Conservation (phyloP, 1,140 invertebrate species). For the Drosophila asahinai region DNA sequence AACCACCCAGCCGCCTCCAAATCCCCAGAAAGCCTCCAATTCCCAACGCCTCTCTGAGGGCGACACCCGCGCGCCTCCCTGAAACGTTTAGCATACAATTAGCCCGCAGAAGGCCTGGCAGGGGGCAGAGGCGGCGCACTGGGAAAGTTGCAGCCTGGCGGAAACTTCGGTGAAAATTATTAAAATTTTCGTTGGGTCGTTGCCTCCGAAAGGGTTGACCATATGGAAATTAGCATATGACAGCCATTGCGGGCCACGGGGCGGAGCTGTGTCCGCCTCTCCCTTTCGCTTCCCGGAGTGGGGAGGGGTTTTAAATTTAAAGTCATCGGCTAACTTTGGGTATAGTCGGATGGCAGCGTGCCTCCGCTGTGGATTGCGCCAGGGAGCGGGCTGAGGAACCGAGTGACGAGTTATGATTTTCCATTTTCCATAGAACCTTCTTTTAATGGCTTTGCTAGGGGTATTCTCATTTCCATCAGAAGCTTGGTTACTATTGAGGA, state of each 20-base stretch:
- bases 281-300: conserved; percentile 4
- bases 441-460: conserved; percentile 10
- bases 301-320: conserved; percentile 59
- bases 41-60: conserved; percentile 26
- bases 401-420: conserved; percentile 74
- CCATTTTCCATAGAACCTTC: conserved; percentile 55
- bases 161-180: conserved; percentile 80
- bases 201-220: conserved; percentile 75
- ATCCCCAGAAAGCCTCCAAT: conserved; percentile 42
- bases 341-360: conserved; percentile 58
- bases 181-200: conserved; percentile 75
- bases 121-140: conserved; percentile 10
- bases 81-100: conserved; percentile 82
- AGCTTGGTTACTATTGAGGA: too few relatives aligned
- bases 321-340: conserved; percentile 56
- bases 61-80: conserved; percentile 18
- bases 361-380: conserved; percentile 35
- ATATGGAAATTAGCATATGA: conserved; percentile 84
- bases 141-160: conserved; percentile 53
- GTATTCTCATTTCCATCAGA: not conserved
- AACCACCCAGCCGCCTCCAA: conserved; percentile 43
- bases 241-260: conserved; percentile 45
- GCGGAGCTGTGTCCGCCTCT: conserved; percentile 2
- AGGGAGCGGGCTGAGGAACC: conserved; percentile 13
- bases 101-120: conserved; percentile 63